phyloP scores from a whole-genome alignment of 2,113 vertebrate genomes.

The Albula glossodonta region DNA sequence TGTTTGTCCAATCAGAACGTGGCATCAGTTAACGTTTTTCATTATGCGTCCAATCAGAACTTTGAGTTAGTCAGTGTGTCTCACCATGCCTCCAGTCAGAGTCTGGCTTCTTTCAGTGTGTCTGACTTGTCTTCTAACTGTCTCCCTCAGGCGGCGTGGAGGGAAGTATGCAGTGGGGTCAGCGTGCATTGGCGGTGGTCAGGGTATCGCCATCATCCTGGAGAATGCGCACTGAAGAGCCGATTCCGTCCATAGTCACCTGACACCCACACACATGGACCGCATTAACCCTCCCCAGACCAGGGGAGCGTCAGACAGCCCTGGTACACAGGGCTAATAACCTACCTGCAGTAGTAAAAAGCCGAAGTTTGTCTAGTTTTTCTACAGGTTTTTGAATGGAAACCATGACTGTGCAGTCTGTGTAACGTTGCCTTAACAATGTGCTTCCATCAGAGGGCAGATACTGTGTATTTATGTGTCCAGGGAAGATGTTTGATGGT shows the following conservation, averaged over 20 bases:
- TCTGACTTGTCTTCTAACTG: not conserved
- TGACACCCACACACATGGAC: not conserved
- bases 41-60: too few relatives aligned
- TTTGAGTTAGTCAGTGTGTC: too few relatives aligned
- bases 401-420: not conserved
- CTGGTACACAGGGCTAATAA: not conserved
- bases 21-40: not conserved
- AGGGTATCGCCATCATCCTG: slow-evolving; percentile 89
- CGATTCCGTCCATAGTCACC: not conserved
- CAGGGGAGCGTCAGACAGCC: not conserved
- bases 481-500: too few relatives aligned
- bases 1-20: too few relatives aligned
- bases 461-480: not conserved
- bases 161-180: slow-evolving; percentile 90
- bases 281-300: too few relatives aligned
- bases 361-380: not conserved
- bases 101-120: not conserved
- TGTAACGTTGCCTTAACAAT: not conserved
- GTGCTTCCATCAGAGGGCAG: not conserved
- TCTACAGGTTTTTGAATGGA: not conserved
- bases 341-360: not conserved
- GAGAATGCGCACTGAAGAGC: slow-evolving; percentile 73
- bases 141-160: slow-evolving; percentile 76
- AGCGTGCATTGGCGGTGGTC: slow-evolving; percentile 94
- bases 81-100: not conserved